phyloP scores from a whole-genome alignment of 2,113 vertebrate species.

The Pluvianellus socialis region DNA sequence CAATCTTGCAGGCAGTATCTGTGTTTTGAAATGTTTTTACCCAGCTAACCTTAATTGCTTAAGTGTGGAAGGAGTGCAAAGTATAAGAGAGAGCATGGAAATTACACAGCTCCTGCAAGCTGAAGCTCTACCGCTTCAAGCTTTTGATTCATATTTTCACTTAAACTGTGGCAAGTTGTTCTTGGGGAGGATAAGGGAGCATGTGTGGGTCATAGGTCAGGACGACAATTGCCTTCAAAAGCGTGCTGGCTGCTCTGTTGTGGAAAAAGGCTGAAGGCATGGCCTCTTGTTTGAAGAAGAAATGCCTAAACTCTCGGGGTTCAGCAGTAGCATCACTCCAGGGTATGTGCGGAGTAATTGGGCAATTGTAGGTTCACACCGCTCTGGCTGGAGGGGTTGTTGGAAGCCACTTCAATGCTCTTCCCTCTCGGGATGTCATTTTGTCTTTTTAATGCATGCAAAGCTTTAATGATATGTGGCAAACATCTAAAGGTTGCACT shows the following conservation, averaged over 20 bases:
- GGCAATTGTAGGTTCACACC: not conserved
- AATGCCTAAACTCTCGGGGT: not conserved
- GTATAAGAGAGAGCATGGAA: not conserved
- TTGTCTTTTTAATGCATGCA: not conserved
- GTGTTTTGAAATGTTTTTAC: not conserved
- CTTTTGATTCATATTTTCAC: not conserved
- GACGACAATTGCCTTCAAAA: not conserved
- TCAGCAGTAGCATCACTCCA: not conserved
- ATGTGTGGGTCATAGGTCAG: not conserved
- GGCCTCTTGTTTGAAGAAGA: not conserved
- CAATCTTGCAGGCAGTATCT: not conserved
- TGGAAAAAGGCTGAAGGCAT: not conserved
- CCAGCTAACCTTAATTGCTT: not conserved
- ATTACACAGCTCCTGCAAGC: not conserved
- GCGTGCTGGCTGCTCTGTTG: not conserved
- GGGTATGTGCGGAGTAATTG: not conserved
- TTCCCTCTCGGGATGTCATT: not conserved
- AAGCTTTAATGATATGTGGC: not conserved
- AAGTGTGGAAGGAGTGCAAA: not conserved
- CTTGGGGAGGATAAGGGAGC: not conserved
- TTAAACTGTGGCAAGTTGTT: not conserved
- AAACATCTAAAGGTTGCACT: not conserved
- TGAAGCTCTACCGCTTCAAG: not conserved
- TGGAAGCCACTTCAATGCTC: not conserved
- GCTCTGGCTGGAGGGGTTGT: not conserved